Percentiles rank a stretch among this genome's conserved stretches.
These are phyloP conservation scores for Neosilurus hyrtlii DNA, from an alignment of 2,797 vertebrate species.

Conservation along the genomic window DNA sequence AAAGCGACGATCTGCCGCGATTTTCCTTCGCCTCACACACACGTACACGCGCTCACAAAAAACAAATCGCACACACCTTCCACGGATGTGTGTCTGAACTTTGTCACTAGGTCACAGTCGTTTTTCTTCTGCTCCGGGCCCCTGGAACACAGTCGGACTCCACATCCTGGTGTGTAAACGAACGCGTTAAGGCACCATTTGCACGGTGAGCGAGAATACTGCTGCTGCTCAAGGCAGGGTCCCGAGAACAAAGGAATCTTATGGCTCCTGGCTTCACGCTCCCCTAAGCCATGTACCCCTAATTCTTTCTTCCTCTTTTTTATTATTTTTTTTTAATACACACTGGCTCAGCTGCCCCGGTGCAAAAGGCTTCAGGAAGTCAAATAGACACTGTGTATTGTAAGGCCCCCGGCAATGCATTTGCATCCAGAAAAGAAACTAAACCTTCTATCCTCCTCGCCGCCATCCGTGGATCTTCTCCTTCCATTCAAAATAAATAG, in stretches of 20 bases:
- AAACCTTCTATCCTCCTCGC: constrained; percentile 44
- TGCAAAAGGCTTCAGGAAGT: constrained; percentile 87
- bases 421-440: constrained; percentile 66
- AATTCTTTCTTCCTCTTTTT: constrained; percentile 12
- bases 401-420: constrained; percentile 69
- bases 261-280: constrained; percentile 45
- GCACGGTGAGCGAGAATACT: constrained; percentile 73
- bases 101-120: constrained; percentile 73
- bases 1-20: constrained; percentile 24
- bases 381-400: constrained; percentile 82
- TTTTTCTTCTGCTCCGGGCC: constrained; percentile 70
- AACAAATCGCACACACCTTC: constrained; percentile 55
- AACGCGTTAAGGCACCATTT: constrained; percentile 85
- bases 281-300: constrained; percentile 40
- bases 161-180: constrained; percentile 70
- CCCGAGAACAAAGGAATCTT: constrained; percentile 53
- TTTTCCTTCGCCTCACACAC: background rate
- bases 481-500: constrained; percentile 73
- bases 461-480: constrained; percentile 60
- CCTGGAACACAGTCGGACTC: constrained; percentile 65
- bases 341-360: constrained; percentile 61
- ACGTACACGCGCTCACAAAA: constrained; percentile 25
- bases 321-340: constrained; percentile 62
- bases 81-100: constrained; percentile 61
- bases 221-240: constrained; percentile 64